A percentile compares a stretch with the other conserved stretches of the same genome.
Conservation (phyloP, 2,797 vertebrate genomes). For the Simalia tracyae region DNA sequence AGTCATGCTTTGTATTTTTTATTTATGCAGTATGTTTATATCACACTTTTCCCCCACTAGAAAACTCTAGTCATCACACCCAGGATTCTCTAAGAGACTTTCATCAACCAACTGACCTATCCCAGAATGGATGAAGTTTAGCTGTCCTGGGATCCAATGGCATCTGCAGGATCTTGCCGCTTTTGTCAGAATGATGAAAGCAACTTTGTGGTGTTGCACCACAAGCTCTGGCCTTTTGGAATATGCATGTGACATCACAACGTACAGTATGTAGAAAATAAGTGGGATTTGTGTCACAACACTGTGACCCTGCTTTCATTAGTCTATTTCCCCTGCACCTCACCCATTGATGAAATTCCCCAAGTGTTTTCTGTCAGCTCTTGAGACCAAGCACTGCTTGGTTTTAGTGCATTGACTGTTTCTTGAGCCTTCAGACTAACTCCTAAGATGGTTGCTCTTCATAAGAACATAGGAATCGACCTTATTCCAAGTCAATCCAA, state of each 20-base stretch:
- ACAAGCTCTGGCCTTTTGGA: neutral
- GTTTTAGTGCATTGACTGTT: neutral
- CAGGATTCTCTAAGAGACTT: neutral
- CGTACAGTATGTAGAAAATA: neutral
- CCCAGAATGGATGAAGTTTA: neutral
- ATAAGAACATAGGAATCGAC: neutral
- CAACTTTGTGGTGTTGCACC: neutral
- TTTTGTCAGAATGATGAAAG: neutral
- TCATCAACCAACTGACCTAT: neutral
- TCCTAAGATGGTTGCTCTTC: neutral
- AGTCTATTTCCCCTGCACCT: neutral
- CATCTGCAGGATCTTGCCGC: neutral
- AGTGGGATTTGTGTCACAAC: neutral
- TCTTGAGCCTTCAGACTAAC: neutral
- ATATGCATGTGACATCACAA: neutral
- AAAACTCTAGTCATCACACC: neutral
- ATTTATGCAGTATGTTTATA: neutral
- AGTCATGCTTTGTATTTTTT: neutral
- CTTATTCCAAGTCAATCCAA: neutral
- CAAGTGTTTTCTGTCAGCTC: neutral
- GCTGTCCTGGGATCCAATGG: neutral
- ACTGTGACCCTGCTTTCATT: neutral
- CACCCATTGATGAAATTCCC: neutral
- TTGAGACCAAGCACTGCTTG: neutral
- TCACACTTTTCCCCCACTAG: neutral